phyloP scores from a whole-genome alignment of 2,888 invertebrate species.

The Coenonympha glycerion region DNA sequence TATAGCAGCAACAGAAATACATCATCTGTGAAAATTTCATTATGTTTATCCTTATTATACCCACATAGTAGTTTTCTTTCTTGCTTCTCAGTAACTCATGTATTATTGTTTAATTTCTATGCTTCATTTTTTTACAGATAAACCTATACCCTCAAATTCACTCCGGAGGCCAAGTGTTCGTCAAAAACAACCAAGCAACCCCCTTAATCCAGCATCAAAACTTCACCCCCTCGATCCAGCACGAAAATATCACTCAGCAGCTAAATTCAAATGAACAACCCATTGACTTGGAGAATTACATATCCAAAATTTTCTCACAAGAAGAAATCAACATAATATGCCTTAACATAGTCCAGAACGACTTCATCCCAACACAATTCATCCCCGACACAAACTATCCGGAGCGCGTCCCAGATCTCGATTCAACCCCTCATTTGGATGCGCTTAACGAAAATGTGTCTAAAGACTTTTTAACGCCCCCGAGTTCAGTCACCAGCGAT shows the following conservation, averaged over 20 bases:
- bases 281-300: not conserved
- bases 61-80: too few species aligned
- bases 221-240: not conserved
- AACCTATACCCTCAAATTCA: not conserved
- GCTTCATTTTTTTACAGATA: not conserved
- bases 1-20: too few species aligned
- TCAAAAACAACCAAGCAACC: not conserved
- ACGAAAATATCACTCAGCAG: not conserved
- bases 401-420: not conserved
- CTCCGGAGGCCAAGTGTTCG: not conserved
- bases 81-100: not conserved
- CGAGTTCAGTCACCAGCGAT: not conserved
- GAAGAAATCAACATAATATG: not conserved
- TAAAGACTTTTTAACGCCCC: not conserved
- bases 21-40: too few species aligned
- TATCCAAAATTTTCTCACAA: not conserved
- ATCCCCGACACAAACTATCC: not conserved
- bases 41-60: too few species aligned
- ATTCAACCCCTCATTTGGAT: not conserved
- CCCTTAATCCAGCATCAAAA: not conserved
- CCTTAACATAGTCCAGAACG: not conserved
- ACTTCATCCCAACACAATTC: not conserved
- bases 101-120: not conserved
- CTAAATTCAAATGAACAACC: not conserved
- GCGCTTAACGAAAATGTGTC: not conserved